phyloP scores from a whole-genome alignment of 37 sponge, comb jelly and placozoan species.

The Amphimedon queenslandica region DNA sequence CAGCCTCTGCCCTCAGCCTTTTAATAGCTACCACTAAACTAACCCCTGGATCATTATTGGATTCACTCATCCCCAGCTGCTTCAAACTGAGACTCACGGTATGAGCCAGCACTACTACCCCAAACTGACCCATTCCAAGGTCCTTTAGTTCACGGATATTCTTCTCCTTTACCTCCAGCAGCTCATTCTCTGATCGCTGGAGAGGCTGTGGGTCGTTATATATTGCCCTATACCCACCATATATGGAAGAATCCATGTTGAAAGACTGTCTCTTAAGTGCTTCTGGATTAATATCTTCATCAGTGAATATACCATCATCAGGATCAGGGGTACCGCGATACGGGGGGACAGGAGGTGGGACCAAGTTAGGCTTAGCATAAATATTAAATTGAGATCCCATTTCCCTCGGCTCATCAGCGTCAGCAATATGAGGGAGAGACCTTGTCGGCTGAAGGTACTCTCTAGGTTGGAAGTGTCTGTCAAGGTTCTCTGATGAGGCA shows the following conservation, averaged over 20 bases:
- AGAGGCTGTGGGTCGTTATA: slow-evolving; percentile 49
- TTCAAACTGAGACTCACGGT: slow-evolving; percentile 60
- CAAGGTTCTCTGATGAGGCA: slow-evolving; percentile 34
- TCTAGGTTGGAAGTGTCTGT: not conserved
- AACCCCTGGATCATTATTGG: slow-evolving; percentile 23
- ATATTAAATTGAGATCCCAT: slow-evolving; percentile 18
- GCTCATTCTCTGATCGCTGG: slow-evolving; percentile 32
- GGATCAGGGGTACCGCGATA: slow-evolving; percentile 2
- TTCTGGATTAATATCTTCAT: slow-evolving; percentile 6
- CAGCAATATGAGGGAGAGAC: not conserved
- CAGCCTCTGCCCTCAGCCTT: slow-evolving; percentile 54
- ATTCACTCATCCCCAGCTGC: slow-evolving; percentile 39
- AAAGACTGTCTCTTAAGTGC: not conserved
- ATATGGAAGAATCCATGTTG: not conserved
- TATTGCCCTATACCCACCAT: slow-evolving; percentile 21
- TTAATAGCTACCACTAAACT: slow-evolving; percentile 66
- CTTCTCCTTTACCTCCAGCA: slow-evolving; percentile 17
- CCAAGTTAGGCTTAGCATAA: slow-evolving; percentile 17
- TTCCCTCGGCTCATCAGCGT: not conserved
- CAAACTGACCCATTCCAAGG: slow-evolving; percentile 74
- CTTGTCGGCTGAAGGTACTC: not conserved
- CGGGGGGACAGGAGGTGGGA: slow-evolving; percentile 26
- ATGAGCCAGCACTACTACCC: slow-evolving; percentile 62
- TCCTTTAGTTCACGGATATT: slow-evolving; percentile 26
- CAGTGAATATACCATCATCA: not conserved